These are phyloP conservation scores for Acanthurus lineatus DNA, from an alignment of 2,797 vertebrate species.

Conservation along the genomic window DNA sequence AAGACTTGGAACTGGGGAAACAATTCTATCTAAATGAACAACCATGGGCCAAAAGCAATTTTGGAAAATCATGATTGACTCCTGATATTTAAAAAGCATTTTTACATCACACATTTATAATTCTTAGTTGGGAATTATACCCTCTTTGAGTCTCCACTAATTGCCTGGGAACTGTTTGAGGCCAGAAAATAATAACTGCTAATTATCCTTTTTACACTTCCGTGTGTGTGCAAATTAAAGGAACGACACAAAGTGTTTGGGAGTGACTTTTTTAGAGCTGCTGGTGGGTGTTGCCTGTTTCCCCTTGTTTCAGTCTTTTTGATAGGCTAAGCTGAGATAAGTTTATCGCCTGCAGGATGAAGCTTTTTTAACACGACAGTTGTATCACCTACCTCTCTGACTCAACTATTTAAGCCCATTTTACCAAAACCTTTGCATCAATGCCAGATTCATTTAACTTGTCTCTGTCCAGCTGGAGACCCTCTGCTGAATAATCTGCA, in stretches of 20 bases:
- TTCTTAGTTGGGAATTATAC: not conserved
- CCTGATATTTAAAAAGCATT: too few relatives aligned
- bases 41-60: too few relatives aligned
- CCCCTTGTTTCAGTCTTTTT: not conserved
- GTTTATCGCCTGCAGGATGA: not conserved
- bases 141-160: not conserved
- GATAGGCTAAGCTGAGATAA: not conserved
- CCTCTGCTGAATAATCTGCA: constrained; percentile 33
- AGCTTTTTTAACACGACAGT: not conserved
- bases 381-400: not conserved
- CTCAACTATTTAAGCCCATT: not conserved
- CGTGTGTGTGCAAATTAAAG: not conserved
- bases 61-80: too few relatives aligned
- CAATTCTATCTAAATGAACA: too few relatives aligned
- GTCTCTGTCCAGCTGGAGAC: not conserved
- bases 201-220: not conserved
- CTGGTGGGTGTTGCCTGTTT: not conserved
- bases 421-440: constrained; percentile 7
- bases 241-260: not conserved
- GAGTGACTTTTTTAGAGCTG: not conserved
- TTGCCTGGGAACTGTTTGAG: not conserved
- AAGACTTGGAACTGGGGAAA: not conserved
- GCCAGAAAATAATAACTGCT: not conserved
- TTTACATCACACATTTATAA: not conserved
- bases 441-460: not conserved